Base-by-base conservation (phyloP, 2,797 vertebrate species). In the Danio kyathit region DNA sequence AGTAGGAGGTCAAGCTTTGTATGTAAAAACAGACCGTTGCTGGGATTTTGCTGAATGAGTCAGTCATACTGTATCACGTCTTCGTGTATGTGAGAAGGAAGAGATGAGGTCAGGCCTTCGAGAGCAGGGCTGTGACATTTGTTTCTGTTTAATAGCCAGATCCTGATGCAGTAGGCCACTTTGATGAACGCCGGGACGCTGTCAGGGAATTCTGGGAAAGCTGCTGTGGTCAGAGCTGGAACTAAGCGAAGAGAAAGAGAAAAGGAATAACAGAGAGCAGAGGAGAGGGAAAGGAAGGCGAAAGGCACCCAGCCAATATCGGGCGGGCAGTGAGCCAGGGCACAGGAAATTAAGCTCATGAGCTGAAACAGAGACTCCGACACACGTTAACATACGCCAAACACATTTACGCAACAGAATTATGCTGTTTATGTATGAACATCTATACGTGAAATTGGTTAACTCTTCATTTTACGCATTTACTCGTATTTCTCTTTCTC, bases 271-370 rank as follows among this genome's bases (percentile, higher is more conserved):
- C 13, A 76, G 48, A 66, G 51, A 40, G 1, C 19, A 40, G 43
- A 56, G 44, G 6, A 83, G 63, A 71, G 7, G 14, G 51, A 59
- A 10, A 17, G 52, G 51, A 48, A 29, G 66, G 29, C 65, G 65
- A 60, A 43, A 72, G 21, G 49, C 57, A 82, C 63, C 56, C 52
- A 65, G 67, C 76, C 52, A 65, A 21, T 52, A 73, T 54, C 64
- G 74, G 46, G 17, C 40, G 5, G 87, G 84, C 88, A 73, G 17
- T 8, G 13, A 83, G 79, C 84, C 88, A 86, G 60, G 66, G 66
- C n/a, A 86, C 89, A 91, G 87, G 88, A 90, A 90, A 88, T 84
- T 76, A 88, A 82, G 52, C 71, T 65, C 80, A 81, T 64, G 51
- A 80, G 64, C 61, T 69, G 46, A 82, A 78, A 77, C 43, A 81